Evolutionary conservation across 2,888 invertebrate genomes (phyloP).

Genomic region (Bellardia pandia): DNA sequence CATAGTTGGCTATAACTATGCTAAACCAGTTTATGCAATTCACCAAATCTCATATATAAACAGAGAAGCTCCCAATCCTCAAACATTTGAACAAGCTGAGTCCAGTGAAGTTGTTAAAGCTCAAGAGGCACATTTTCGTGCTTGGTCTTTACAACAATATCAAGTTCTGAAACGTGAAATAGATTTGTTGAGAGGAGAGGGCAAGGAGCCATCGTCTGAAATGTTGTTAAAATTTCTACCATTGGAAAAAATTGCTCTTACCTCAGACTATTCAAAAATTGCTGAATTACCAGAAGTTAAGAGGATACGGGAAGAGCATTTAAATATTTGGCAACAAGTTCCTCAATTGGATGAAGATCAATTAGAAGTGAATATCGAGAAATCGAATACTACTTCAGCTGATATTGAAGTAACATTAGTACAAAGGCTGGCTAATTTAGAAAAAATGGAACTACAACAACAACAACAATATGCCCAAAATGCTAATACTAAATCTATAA

Average conservation of each 20-base stretch:
- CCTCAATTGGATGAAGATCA: constrained; percentile 3
- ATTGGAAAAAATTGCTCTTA: constrained; percentile 77
- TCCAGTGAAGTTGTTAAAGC: constrained; percentile 24
- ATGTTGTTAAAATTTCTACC: constrained; percentile 77
- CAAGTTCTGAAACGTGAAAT: constrained; percentile 77
- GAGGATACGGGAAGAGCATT: constrained; percentile 77
- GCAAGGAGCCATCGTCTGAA: constrained; percentile 77
- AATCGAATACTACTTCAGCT: background rate
- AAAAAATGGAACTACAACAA: background rate
- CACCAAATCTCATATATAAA: constrained; percentile 68
- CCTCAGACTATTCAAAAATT: constrained; percentile 72
- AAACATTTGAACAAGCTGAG: background rate
- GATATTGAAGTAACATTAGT: background rate
- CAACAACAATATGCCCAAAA: background rate
- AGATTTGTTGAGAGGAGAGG: constrained; percentile 77
- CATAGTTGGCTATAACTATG: constrained; percentile 77
- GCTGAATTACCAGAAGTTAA: constrained; percentile 76
- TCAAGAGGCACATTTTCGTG: constrained; percentile 78
- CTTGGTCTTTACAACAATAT: constrained; percentile 80
- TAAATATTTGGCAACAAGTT: constrained; percentile 71
- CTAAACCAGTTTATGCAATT: constrained; percentile 79
- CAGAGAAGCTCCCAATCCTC: constrained; percentile 38
- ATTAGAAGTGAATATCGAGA: background rate
- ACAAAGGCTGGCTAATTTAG: background rate
- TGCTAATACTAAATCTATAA: background rate